These are phyloP conservation scores for Adelges cooleyi DNA, from an alignment of 1,140 invertebrate species.

Conservation along the genomic window DNA sequence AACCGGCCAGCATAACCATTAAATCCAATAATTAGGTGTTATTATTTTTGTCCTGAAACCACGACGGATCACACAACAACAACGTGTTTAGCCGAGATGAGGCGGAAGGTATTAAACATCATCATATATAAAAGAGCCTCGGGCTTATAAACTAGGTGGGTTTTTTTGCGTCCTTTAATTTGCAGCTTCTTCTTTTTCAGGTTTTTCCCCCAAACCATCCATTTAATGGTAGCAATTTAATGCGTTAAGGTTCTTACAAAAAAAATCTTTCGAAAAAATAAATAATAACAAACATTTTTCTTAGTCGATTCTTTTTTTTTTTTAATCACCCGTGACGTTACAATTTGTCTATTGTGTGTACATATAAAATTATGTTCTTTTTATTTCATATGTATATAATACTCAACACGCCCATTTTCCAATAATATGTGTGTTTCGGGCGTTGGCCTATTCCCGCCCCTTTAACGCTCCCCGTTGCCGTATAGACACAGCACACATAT, in stretches of 20 bases:
- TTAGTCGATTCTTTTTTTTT: neutral
- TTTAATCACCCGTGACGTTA: conserved; percentile 6
- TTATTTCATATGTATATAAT: neutral
- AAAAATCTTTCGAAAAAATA: too few species aligned
- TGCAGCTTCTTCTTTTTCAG: neutral
- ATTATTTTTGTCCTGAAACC: too few species aligned
- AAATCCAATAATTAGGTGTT: neutral
- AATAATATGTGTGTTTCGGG: conserved; percentile 18
- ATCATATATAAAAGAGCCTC: neutral
- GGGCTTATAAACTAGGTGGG: neutral
- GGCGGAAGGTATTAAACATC: too few species aligned
- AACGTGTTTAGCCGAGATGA: too few species aligned
- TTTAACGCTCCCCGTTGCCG: neutral
- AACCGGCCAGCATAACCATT: neutral
- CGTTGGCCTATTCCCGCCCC: conserved; percentile 20
- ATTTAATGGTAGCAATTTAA: neutral
- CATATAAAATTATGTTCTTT: neutral
- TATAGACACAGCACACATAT: too few species aligned
- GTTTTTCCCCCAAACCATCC: neutral
- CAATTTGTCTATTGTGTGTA: conserved; percentile 13
- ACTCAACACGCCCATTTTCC: neutral
- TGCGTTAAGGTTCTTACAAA: too few species aligned
- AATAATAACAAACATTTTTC: neutral
- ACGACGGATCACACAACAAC: too few species aligned
- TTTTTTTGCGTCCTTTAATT: conserved; percentile 13